Evolutionary conservation across 2,797 vertebrate genomes (phyloP).

Genomic region (Channallabes apus): DNA sequence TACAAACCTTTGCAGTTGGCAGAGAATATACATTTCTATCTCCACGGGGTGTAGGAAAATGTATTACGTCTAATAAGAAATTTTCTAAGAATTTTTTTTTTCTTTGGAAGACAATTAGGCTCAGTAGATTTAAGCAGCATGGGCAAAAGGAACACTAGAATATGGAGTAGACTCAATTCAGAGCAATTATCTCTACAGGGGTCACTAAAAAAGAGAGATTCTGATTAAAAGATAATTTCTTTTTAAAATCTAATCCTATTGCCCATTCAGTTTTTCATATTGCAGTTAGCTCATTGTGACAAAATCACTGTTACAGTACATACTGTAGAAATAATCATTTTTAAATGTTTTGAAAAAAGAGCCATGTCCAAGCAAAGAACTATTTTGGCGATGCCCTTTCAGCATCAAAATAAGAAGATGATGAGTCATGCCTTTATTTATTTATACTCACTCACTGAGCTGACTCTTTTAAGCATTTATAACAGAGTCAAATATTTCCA

Average conservation of each 20-base stretch:
- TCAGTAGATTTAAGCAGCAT: neutral
- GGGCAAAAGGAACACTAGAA: neutral
- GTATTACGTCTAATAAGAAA: neutral
- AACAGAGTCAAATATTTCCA: neutral
- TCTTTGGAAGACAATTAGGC: neutral
- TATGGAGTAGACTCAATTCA: constrained; percentile 10
- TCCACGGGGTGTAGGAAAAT: neutral
- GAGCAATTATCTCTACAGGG: constrained; percentile 36
- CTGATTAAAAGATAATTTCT: constrained; percentile 45
- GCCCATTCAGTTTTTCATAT: constrained; percentile 35
- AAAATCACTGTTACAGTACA: neutral
- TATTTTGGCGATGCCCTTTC: neutral
- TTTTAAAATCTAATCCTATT: constrained; percentile 40
- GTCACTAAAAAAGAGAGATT: constrained; percentile 42
- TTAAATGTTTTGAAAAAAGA: constrained; percentile 30
- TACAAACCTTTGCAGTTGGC: neutral
- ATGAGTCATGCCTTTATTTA: neutral
- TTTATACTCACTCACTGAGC: neutral
- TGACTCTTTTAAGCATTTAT: neutral
- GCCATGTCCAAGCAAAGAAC: neutral
- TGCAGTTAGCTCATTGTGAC: constrained; percentile 19
- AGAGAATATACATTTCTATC: neutral
- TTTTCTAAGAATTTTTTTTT: constrained; percentile 9
- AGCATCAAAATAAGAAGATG: neutral
- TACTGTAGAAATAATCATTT: constrained; percentile 32